Evolutionary conservation across 2,888 invertebrate species (phyloP).

Genomic region (Ctena decussata): DNA sequence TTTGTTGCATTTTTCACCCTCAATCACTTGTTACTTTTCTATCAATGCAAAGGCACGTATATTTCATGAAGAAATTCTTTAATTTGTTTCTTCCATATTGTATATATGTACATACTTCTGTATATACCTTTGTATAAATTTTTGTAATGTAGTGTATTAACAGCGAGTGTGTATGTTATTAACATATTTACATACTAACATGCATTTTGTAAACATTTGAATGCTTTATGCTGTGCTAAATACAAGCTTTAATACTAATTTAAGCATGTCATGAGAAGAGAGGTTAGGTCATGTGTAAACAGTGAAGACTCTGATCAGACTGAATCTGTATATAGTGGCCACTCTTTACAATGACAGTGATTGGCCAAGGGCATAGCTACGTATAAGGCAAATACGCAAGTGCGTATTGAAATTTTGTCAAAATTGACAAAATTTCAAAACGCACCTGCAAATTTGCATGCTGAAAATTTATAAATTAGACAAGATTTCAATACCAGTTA

Average conservation of each 20-base stretch:
- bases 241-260: not conserved
- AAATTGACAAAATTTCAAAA: too few species aligned
- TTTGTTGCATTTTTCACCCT: not conserved
- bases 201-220: not conserved
- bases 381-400: too few species aligned
- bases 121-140: not conserved
- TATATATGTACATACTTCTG: not conserved
- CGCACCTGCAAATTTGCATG: too few species aligned
- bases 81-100: not conserved
- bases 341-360: too few species aligned
- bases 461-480: too few species aligned
- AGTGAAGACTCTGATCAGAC: too few species aligned
- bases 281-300: too few species aligned
- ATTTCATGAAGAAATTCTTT: not conserved
- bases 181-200: not conserved
- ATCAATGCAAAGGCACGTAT: constrained; percentile 6
- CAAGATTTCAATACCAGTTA: too few species aligned
- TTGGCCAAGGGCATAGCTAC: too few species aligned
- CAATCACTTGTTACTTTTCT: not conserved
- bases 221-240: constrained; percentile 3
- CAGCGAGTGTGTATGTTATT: not conserved
- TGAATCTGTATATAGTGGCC: too few species aligned
- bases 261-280: too few species aligned
- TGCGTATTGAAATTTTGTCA: too few species aligned
- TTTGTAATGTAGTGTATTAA: not conserved